A percentile compares a stretch with the other conserved stretches of the same genome.
These are phyloP conservation scores for Perca flavescens DNA, from an alignment of 2,113 vertebrate genomes.

Conservation along the genomic window DNA sequence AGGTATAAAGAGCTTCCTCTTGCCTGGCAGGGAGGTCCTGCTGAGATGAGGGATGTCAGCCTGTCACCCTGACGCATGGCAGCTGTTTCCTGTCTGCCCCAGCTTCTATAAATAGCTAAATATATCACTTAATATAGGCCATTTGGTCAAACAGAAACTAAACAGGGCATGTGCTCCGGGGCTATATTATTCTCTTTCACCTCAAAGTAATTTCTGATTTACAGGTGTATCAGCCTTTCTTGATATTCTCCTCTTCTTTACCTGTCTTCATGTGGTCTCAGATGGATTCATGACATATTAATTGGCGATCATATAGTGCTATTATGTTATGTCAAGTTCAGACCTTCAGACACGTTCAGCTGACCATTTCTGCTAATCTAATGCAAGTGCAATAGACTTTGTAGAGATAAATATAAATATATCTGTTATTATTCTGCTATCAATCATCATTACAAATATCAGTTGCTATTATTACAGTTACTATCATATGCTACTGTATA, in stretches of 20 bases:
- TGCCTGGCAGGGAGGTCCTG: conserved; percentile 78
- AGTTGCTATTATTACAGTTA: not conserved
- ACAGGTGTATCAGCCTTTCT: conserved; percentile 31
- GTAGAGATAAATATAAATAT: conserved; percentile 1
- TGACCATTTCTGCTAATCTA: conserved; percentile 16
- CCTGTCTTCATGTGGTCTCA: conserved; percentile 10
- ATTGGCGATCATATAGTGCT: conserved; percentile 10
- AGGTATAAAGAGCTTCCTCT: conserved; percentile 70
- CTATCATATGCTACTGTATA: not conserved
- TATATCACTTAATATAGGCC: conserved; percentile 80
- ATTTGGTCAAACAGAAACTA: conserved; percentile 81
- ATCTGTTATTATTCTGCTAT: conserved; percentile 5
- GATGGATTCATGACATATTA: conserved; percentile 52
- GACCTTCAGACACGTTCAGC: conserved; percentile 17
- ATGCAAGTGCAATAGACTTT: not conserved
- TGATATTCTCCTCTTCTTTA: conserved; percentile 21
- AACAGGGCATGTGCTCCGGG: conserved; percentile 62
- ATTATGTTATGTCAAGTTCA: conserved; percentile 44
- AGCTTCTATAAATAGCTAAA: conserved; percentile 80
- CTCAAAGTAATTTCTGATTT: conserved; percentile 44
- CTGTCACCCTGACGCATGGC: conserved; percentile 79
- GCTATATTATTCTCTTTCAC: conserved; percentile 55
- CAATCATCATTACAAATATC: not conserved
- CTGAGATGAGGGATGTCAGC: conserved; percentile 80
- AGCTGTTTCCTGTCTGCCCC: conserved; percentile 80